Base-by-base conservation (phyloP, 2,888 invertebrate genomes). In the Tetrapedia diversipes region DNA sequence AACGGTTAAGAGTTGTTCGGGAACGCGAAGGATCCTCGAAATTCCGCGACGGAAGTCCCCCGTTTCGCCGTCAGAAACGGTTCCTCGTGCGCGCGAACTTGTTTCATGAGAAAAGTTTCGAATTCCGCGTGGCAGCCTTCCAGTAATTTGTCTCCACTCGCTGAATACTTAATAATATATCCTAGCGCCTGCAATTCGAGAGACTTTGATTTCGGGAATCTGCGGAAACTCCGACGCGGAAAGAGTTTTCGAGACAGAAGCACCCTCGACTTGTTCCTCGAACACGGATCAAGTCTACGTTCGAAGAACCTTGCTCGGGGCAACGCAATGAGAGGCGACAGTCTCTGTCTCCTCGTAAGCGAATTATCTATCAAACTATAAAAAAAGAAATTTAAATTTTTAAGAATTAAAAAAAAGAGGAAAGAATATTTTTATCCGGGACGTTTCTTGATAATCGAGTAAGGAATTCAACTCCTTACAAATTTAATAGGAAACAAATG, bases 21-120 rank as follows among this genome's bases (percentile, higher is more conserved):
- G 43, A 51, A 32, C 64, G 47, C 41, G 45, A 49, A 49, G 22
- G 74, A 60, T 65, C 60, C 27, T 24, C 19, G 41, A 56, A 54
- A 76, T 54, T 59, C 32, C 32, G 16, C 27, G 24, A 45, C 22
- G 51, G 27, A 51, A 32, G 45, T 45, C n/a, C 59, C 19, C 11
- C 47, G 34, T 39, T 32, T 29, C 63, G n/a, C 0, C 54, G 19
- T 24, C 34, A 22, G 32, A 49, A 34, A 47, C 41, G 51, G 47
- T 22, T 59, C 8, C 14, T 51, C 41, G 14, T 4, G 43, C 24
- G 47, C 60, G 54, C 41, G 45, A 74, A 73, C 75, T 66, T 74
- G 75, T 73, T 65, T 75, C 75, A 75, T 66, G 75, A 75, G 75
- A 74, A 74, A 75, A 75, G 75, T 75, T 75, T 75, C 65, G 24